A percentile compares a stretch with the other conserved stretches of the same genome.
These are phyloP conservation scores for Paguma larvata DNA, from an alignment of 2,797 vertebrate species.

Conservation along the genomic window DNA sequence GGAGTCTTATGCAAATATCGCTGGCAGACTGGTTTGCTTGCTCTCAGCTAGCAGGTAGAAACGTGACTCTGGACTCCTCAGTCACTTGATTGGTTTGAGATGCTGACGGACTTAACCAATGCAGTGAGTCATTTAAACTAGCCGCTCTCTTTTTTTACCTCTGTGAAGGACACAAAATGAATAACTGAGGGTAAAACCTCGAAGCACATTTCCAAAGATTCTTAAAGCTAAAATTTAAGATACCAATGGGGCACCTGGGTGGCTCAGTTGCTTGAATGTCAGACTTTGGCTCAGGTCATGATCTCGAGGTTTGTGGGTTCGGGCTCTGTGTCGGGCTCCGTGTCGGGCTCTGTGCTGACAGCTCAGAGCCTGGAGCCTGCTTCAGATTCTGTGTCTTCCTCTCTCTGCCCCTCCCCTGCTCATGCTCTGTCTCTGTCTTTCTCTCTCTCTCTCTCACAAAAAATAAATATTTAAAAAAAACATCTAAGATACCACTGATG, in stretches of 20 bases:
- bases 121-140: background rate
- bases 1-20: background rate
- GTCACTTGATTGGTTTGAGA: background rate
- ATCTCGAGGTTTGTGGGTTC: too few species aligned
- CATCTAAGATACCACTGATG: background rate
- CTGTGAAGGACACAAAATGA: slow-evolving; percentile 38
- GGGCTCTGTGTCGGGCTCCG: too few species aligned
- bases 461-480: background rate
- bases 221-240: slow-evolving; percentile 30
- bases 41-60: background rate
- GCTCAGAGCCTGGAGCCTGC: too few species aligned
- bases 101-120: background rate
- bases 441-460: too few species aligned
- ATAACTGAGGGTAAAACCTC: background rate
- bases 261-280: too few species aligned
- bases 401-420: too few species aligned
- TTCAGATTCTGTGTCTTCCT: too few species aligned
- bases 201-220: slow-evolving; percentile 31
- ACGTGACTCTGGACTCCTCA: background rate
- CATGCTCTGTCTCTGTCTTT: too few species aligned
- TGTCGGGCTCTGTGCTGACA: too few species aligned
- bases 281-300: too few species aligned
- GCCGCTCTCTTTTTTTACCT: background rate
- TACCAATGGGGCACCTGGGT: too few species aligned
- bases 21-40: background rate